Evolutionary conservation across 2,888 invertebrate genomes (phyloP).

Genomic region (Trisateles emortualis): DNA sequence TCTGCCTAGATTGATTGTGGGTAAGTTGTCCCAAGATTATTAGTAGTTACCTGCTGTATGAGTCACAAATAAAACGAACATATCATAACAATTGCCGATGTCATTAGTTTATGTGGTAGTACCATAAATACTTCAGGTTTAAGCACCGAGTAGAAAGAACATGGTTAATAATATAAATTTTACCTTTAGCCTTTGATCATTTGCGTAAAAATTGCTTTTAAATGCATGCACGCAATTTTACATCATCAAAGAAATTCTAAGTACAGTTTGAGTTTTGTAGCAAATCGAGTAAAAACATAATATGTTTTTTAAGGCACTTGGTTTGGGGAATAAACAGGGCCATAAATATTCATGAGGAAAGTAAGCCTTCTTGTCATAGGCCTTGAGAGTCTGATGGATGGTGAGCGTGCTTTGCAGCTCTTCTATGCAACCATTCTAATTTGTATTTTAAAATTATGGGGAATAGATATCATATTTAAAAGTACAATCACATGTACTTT

Average conservation of each 20-base stretch:
- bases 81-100: too few relatives aligned
- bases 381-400: constrained; percentile 81
- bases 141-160: neutral
- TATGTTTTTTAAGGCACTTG: constrained; percentile 59
- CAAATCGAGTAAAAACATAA: constrained; percentile 60
- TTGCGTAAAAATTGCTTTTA: constrained; percentile 27
- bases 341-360: constrained; percentile 81
- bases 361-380: constrained; percentile 82
- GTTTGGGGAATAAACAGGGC: constrained; percentile 69
- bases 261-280: constrained; percentile 46
- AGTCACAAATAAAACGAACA: too few relatives aligned
- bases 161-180: constrained; percentile 28
- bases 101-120: too few relatives aligned
- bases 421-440: constrained; percentile 40
- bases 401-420: constrained; percentile 63
- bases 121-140: constrained; percentile 10
- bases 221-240: constrained; percentile 39
- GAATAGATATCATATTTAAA: neutral
- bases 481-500: too few relatives aligned
- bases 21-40: too few relatives aligned
- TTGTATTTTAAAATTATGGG: neutral
- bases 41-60: too few relatives aligned
- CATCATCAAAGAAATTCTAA: constrained; percentile 45
- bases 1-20: too few relatives aligned
- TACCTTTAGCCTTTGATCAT: constrained; percentile 38